A percentile compares a stretch with the other conserved stretches of the same genome.
Evolutionary conservation across 2,797 vertebrate species (phyloP).

Genomic region (Salarias fasciatus): DNA sequence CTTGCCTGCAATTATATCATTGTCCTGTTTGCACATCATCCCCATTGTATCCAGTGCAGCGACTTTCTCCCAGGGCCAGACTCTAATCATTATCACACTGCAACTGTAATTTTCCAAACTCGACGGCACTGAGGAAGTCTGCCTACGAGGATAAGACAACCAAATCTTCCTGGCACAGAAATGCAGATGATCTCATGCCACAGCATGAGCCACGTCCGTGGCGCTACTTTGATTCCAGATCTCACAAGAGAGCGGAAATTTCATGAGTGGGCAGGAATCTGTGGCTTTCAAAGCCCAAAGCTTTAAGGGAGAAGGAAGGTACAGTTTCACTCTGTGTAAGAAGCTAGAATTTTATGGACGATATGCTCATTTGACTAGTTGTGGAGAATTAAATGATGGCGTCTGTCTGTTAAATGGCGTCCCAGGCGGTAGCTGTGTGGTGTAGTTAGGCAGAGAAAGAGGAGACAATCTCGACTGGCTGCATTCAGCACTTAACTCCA

Average conservation of each 20-base stretch:
- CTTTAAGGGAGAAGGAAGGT: slow-evolving; percentile 2
- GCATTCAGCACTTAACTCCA: background rate
- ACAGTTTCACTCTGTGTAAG: background rate
- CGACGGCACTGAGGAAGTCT: slow-evolving; percentile 8
- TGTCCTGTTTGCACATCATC: slow-evolving; percentile 34
- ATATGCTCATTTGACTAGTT: background rate
- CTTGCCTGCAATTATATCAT: slow-evolving; percentile 44
- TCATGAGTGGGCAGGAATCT: slow-evolving; percentile 8
- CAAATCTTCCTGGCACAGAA: slow-evolving; percentile 23
- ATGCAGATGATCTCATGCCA: slow-evolving; percentile 35
- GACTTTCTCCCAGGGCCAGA: slow-evolving; percentile 21
- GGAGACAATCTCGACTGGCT: background rate
- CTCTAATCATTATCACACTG: slow-evolving; percentile 40
- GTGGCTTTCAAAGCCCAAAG: slow-evolving; percentile 17
- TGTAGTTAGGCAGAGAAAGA: background rate
- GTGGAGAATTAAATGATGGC: background rate
- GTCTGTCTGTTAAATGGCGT: too few species aligned
- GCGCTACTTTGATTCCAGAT: slow-evolving; percentile 13
- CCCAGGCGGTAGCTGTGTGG: background rate
- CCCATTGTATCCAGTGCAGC: slow-evolving; percentile 29
- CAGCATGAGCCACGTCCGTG: slow-evolving; percentile 5
- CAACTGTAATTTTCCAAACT: slow-evolving; percentile 41
- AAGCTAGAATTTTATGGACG: background rate
- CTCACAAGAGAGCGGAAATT: slow-evolving; percentile 12
- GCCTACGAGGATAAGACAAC: background rate